Percentiles rank a stretch among this genome's conserved stretches.
These are phyloP conservation scores for Suillia variegata DNA, from an alignment of 2,888 invertebrate species.

Conservation along the genomic window DNA sequence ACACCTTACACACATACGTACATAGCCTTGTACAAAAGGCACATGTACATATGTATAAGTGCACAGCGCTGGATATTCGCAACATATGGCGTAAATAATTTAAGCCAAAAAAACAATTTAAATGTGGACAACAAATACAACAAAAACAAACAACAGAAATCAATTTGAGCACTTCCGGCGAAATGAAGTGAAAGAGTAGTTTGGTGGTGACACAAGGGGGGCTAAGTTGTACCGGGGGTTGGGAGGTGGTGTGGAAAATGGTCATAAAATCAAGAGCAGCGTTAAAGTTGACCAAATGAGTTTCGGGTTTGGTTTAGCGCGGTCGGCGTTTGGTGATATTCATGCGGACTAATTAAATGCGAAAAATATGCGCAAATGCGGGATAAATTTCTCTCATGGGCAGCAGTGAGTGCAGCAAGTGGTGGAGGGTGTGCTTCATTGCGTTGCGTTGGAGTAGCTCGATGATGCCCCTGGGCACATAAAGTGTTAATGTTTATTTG, in stretches of 20 bases:
- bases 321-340: slow-evolving; percentile 13
- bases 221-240: no score
- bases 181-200: neutral
- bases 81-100: slow-evolving; percentile 31
- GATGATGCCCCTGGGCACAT: no score
- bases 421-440: slow-evolving; percentile 22
- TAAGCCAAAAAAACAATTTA: slow-evolving; percentile 17
- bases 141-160: slow-evolving; percentile 21
- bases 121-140: slow-evolving; percentile 17
- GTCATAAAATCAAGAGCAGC: slow-evolving; percentile 23
- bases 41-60: neutral
- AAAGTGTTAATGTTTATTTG: no score
- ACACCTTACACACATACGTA: neutral
- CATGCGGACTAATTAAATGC: slow-evolving; percentile 27
- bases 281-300: slow-evolving; percentile 29
- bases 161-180: slow-evolving; percentile 20
- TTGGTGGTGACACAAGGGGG: slow-evolving; percentile 4
- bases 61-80: slow-evolving; percentile 24
- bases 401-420: slow-evolving; percentile 2
- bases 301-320: no score
- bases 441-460: no score
- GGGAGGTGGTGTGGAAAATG: no score
- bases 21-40: neutral
- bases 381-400: slow-evolving; percentile 7
- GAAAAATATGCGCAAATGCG: slow-evolving; percentile 15